A percentile compares a stretch with the other conserved stretches of the same genome.
Conservation (phyloP, 30 jellyfish, hydroid and myxozoan genomes). For the Hydra vulgaris region DNA sequence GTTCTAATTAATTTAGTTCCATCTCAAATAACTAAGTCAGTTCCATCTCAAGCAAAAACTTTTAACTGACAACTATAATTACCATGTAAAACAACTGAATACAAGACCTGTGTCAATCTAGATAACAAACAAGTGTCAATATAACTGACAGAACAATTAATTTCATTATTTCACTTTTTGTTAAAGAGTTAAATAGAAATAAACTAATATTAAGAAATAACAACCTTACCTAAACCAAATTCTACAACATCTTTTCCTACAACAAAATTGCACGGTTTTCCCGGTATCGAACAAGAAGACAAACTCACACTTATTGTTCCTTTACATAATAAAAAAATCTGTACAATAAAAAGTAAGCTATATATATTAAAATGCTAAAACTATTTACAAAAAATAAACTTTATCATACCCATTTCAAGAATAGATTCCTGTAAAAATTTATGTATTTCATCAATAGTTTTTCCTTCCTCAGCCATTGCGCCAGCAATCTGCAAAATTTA, state of each 20-base stretch:
- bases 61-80: too few species aligned
- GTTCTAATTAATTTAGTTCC: too few species aligned
- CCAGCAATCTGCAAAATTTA: conserved; percentile 61
- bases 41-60: too few species aligned
- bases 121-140: too few species aligned
- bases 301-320: conserved; percentile 85
- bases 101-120: too few species aligned
- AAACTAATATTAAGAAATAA: too few species aligned
- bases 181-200: too few species aligned
- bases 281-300: conserved; percentile 97
- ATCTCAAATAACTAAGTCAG: too few species aligned
- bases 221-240: conserved; percentile 95
- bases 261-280: conserved; percentile 74
- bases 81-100: too few species aligned
- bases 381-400: background rate
- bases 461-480: conserved; percentile 94
- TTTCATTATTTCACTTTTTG: too few species aligned
- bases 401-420: conserved; percentile 46
- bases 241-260: conserved; percentile 67
- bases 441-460: conserved; percentile 42
- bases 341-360: background rate
- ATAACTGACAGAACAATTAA: too few species aligned
- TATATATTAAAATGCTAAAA: background rate
- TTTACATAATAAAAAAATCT: background rate
- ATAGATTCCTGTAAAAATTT: conserved; percentile 10